Base-by-base conservation (phyloP, 2,888 invertebrate genomes). In the Tinea pellionella region DNA sequence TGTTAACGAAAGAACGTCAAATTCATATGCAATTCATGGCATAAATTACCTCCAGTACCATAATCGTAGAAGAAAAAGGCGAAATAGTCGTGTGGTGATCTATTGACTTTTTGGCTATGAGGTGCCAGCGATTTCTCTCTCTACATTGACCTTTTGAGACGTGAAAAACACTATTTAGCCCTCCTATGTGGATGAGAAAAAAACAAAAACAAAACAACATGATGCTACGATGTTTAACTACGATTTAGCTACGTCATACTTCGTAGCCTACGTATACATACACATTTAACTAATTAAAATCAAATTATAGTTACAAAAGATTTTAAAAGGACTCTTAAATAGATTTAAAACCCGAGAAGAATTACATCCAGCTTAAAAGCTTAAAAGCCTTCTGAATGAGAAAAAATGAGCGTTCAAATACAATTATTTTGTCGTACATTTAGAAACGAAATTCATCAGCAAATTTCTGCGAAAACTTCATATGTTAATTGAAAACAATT, bases 401-500 rank as follows among this genome's bases (percentile, higher is more conserved):
- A n/a, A 37, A 37, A 37, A 37, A 37, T 30, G 37, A n/a, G 37
- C 9, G 37, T 37, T 37, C n/a, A 37, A 37, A 37, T 37, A 9
- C 37, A 9, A 37, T 37, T 37, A 37, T 37, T 47, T 47, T 15
- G n/a, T 24, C 53, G 53, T 53, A 24, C 24, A 53, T 53, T 53
- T 53, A 12, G 18, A 24, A 24, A 12, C 18, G n/a, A 12, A 16
- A 18, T 51, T 16, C 51, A 51, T 51, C 16, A 51, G 51, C 42
- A n/a, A 53, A 53, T 24, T 53, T 53, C 24, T 12, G 24, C 53
- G 24, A 24, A 53, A 53, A 53, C 53, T 53, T 24, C 59, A 47
- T 55, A 61, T 59, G 61, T 59, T 62, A 60, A 63, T 62, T 61
- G 61, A 41, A 58, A 61, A 61, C 61, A 53, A 59, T 60, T 59